phyloP scores from a whole-genome alignment of 1,140 invertebrate species.

The Ruditapes philippinarum region DNA sequence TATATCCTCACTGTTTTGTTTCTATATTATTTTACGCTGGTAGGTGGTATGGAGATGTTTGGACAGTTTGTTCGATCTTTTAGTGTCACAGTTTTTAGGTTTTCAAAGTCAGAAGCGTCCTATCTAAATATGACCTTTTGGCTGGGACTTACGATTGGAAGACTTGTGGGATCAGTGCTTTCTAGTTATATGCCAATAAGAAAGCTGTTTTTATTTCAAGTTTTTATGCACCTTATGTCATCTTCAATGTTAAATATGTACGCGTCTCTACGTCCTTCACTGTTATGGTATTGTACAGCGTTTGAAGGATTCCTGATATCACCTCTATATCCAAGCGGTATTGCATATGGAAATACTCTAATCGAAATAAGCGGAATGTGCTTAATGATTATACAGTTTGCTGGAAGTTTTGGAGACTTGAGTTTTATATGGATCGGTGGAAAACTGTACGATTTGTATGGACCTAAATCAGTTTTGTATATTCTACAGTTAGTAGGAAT shows the following conservation, averaged over 20 bases:
- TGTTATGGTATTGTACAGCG: slow-evolving; percentile 37
- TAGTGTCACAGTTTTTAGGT: slow-evolving; percentile 27
- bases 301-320: slow-evolving; percentile 12
- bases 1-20: background rate
- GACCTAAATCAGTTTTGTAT: slow-evolving; percentile 36
- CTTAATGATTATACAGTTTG: slow-evolving; percentile 39
- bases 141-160: slow-evolving; percentile 31
- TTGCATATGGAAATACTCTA: slow-evolving; percentile 39
- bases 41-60: slow-evolving; percentile 26
- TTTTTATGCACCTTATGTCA: slow-evolving; percentile 8
- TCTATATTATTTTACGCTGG: slow-evolving; percentile 26
- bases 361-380: slow-evolving; percentile 35
- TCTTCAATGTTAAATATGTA: slow-evolving; percentile 14
- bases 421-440: slow-evolving; percentile 45
- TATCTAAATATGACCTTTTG: slow-evolving; percentile 48
- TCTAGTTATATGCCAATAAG: slow-evolving; percentile 20
- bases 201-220: slow-evolving; percentile 14
- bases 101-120: slow-evolving; percentile 37
- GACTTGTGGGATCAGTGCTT: background rate
- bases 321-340: slow-evolving; percentile 5
- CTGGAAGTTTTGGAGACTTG: slow-evolving; percentile 35
- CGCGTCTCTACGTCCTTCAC: background rate
- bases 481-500: slow-evolving; percentile 10
- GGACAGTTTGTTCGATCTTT: slow-evolving; percentile 48
- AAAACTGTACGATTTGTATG: slow-evolving; percentile 32